phyloP scores from a whole-genome alignment of 2,113 vertebrate species.

The Ameiurus melas region DNA sequence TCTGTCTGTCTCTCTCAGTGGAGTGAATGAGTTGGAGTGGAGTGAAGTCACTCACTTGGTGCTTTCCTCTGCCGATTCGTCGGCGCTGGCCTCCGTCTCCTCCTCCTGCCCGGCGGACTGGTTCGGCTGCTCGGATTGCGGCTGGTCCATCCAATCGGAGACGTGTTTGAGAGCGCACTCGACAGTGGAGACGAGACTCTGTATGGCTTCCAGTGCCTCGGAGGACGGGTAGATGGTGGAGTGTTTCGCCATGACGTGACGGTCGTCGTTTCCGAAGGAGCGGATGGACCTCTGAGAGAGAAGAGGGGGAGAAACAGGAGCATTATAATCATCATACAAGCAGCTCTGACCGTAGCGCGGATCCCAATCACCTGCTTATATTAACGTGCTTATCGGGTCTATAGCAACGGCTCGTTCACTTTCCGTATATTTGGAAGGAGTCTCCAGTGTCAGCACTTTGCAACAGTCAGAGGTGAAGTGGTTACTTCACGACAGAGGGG shows the following conservation, averaged over 20 bases:
- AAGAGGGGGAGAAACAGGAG: not conserved
- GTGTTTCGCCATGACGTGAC: constrained; percentile 98
- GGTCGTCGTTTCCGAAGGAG: constrained; percentile 97
- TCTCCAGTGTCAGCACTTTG: no score
- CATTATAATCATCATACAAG: not conserved
- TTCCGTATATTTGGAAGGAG: no score
- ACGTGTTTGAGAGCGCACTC: constrained; percentile 97
- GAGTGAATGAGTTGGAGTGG: not conserved
- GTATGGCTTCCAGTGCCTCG: constrained; percentile 93
- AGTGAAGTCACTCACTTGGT: constrained; percentile 76
- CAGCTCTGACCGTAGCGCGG: not conserved
- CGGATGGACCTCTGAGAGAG: constrained; percentile 91
- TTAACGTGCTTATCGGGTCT: no score
- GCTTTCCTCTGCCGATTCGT: constrained; percentile 74
- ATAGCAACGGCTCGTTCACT: no score
- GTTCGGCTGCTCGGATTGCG: constrained; percentile 62
- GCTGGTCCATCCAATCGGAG: constrained; percentile 93
- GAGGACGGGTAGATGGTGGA: constrained; percentile 97
- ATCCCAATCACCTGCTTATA: no score
- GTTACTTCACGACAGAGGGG: no score
- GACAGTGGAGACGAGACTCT: constrained; percentile 96
- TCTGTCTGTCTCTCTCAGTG: not conserved
- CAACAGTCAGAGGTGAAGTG: no score
- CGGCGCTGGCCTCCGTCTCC: constrained; percentile 70
- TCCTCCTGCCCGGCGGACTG: constrained; percentile 67